Conservation (phyloP, 2,888 invertebrate species). For the Tuberolachnus salignus region DNA sequence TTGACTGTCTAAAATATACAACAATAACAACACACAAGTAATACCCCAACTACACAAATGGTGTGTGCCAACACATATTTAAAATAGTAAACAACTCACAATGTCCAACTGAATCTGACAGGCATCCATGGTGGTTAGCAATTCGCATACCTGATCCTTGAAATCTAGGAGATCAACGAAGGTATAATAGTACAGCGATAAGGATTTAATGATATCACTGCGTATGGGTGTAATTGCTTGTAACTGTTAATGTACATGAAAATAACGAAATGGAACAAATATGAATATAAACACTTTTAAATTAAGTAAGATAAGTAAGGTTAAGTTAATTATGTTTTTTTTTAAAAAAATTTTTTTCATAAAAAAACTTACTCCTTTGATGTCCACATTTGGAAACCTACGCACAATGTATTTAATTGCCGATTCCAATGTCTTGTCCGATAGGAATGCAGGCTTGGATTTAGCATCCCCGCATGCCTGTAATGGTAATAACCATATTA, state of each 20-base stretch:
- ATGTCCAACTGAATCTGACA: conserved; percentile 94
- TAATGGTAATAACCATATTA: conserved; percentile 43
- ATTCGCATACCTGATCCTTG: conserved; percentile 90
- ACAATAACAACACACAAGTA: neutral
- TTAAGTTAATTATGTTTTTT: too few relatives aligned
- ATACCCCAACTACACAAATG: neutral
- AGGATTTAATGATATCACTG: conserved; percentile 93
- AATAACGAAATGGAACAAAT: neutral
- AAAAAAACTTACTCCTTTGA: conserved; percentile 70
- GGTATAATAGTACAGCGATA: conserved; percentile 97
- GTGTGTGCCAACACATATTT: neutral
- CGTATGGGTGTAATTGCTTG: conserved; percentile 85
- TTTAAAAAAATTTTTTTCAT: too few relatives aligned
- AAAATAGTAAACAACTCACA: conserved; percentile 63
- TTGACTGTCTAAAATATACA: conserved; percentile 73
- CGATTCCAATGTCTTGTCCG: conserved; percentile 95
- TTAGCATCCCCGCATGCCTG: conserved; percentile 95
- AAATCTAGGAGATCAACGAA: conserved; percentile 98
- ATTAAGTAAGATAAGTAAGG: too few relatives aligned
- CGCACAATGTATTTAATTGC: conserved; percentile 93
- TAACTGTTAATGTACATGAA: conserved; percentile 64
- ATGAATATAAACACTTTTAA: too few relatives aligned
- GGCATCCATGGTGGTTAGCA: conserved; percentile 94
- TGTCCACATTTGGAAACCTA: conserved; percentile 94
- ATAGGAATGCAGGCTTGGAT: conserved; percentile 95